Base-by-base conservation (phyloP, 1,140 invertebrate species). In the Olivierus martensii region DNA sequence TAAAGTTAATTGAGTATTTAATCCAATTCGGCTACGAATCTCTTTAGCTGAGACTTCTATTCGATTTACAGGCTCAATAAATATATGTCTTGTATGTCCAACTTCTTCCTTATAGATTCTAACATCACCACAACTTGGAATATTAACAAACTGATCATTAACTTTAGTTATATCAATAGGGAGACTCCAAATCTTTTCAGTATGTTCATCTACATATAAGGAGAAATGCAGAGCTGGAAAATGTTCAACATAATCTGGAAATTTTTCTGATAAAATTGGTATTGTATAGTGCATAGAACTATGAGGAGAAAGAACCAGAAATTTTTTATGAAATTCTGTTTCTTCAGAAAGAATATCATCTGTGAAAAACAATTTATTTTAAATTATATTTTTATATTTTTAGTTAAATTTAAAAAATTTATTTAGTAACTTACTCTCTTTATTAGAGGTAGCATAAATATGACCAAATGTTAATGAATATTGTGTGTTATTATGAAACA, bases 31-130 rank as follows among this genome's bases (percentile, higher is more conserved):
- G 52, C 73, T 77, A 59, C 81, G 70, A 35, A 85, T 79, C 59
- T 83, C 82, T 53, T 75, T 75, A 5, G 81, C 81, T 10, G 78
- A 81, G 10, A 84, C 73, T 67, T 84, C 81, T 2, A 77, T 71
- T 61, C 77, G 65, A 52, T 75, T 82, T 28, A 80, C 76, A 10
- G 79, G 76, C 56, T 81, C 76, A 34, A 83, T 68, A 36, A 65
- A 71, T 15, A 84, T 67, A 53, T 73, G 68, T 37, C 69, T 73
- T 3, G 76, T 77, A 53, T 76, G 73, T 49, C 75, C 74, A 36
- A 69, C 62, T 34, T 61, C 70, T 51, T 76, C 67, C 49, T 84
- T 75, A 3, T 75, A 73, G 3, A 88, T 68, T 67, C 83, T 84
- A 0, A 87, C 73, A 64, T 87, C 82, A 3, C 78, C 77, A 57